Percentiles rank a stretch among this genome's conserved stretches.
These are phyloP conservation scores for Alauda arvensis DNA, from an alignment of 2,797 vertebrate species.

Conservation along the genomic window DNA sequence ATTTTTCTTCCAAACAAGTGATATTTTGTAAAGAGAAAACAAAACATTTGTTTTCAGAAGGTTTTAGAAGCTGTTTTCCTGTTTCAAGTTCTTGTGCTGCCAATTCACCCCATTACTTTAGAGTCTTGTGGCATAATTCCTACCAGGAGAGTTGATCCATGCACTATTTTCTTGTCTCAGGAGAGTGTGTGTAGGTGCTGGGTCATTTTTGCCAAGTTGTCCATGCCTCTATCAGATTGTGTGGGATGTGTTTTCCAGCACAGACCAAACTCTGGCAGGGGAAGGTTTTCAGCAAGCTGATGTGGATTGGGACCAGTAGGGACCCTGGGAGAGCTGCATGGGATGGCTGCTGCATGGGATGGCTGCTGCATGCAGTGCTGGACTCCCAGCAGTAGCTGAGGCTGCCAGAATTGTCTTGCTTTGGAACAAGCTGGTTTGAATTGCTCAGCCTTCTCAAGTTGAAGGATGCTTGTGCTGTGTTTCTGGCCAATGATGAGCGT, in stretches of 20 bases:
- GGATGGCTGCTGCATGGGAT: too few relatives aligned
- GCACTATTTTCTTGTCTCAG: background rate
- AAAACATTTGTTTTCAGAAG: background rate
- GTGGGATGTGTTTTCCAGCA: accelerated
- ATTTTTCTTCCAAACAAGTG: background rate
- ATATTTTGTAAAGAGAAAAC: background rate
- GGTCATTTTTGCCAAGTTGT: background rate
- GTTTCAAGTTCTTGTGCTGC: background rate
- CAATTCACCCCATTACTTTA: background rate
- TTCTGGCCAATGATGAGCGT: background rate
- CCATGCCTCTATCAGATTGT: accelerated
- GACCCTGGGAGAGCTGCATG: background rate
- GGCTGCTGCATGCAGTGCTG: background rate
- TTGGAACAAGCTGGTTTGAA: background rate
- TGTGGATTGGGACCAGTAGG: accelerated
- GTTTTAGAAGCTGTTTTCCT: background rate
- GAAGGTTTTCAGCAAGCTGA: background rate
- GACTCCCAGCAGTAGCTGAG: background rate
- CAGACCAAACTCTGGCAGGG: background rate
- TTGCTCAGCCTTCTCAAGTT: background rate
- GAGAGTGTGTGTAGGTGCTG: background rate
- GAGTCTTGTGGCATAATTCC: accelerated
- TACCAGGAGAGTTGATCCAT: background rate
- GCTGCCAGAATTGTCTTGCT: background rate
- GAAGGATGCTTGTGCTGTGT: background rate